Conservation (phyloP, 2,888 invertebrate genomes). For the Eupithecia abbreviata region DNA sequence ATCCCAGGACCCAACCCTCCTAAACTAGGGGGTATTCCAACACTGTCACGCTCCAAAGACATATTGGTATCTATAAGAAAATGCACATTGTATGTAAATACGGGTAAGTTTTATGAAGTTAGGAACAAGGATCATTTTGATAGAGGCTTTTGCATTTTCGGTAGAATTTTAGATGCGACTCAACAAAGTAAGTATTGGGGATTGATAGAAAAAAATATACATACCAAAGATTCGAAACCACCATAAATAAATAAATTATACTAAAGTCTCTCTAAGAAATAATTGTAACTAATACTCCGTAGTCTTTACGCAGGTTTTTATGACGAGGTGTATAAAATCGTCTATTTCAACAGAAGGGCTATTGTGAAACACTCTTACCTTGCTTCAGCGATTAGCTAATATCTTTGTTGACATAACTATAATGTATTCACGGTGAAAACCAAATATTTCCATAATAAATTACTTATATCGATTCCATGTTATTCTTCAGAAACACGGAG, state of each 20-base stretch:
- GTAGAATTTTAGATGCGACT: neutral
- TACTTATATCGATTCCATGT: conserved; percentile 72
- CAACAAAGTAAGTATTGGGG: neutral
- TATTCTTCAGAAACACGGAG: conserved; percentile 44
- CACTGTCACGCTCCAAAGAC: conserved; percentile 74
- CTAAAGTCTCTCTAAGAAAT: neutral
- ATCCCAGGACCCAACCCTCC: conserved; percentile 51
- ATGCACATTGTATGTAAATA: neutral
- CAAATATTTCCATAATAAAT: conserved; percentile 58
- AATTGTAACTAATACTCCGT: neutral
- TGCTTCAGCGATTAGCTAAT: conserved; percentile 66
- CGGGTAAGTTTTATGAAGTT: neutral
- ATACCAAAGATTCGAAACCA: neutral
- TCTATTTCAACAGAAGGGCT: conserved; percentile 22
- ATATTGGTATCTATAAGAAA: conserved; percentile 51
- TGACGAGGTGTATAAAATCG: conserved; percentile 11
- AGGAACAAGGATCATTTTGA: neutral
- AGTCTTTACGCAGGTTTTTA: neutral
- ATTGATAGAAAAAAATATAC: neutral
- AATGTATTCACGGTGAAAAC: conserved; percentile 68
- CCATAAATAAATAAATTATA: neutral
- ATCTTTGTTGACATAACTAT: conserved; percentile 73
- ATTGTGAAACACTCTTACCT: conserved; percentile 58
- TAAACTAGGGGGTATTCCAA: conserved; percentile 62
- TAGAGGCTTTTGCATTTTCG: neutral